A percentile compares a stretch with the other conserved stretches of the same genome.
phyloP scores from a whole-genome alignment of 2,888 invertebrate species.

The Agriopis leucophaearia region DNA sequence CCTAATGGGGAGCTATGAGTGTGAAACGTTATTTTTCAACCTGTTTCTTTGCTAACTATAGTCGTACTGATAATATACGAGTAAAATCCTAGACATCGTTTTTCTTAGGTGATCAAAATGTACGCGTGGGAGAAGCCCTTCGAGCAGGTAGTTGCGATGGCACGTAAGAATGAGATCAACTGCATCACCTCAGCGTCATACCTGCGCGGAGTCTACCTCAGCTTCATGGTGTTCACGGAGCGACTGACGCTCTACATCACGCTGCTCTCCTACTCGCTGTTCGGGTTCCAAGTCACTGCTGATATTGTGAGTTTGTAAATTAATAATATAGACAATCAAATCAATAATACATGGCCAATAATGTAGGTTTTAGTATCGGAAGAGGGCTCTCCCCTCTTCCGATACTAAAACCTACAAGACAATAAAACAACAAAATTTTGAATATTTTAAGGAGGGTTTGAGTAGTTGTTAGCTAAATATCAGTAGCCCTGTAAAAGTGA shows the following conservation, averaged over 20 bases:
- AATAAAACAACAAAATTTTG: too few relatives aligned
- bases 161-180: slow-evolving; percentile 89
- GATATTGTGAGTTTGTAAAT: slow-evolving; percentile 75
- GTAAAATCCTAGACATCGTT: not conserved
- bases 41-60: too few relatives aligned
- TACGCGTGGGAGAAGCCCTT: slow-evolving; percentile 98
- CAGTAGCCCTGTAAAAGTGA: too few relatives aligned
- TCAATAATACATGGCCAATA: slow-evolving; percentile 41
- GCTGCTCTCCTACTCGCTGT: slow-evolving; percentile 91
- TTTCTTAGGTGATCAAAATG: slow-evolving; percentile 95
- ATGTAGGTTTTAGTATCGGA: too few relatives aligned
- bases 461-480: too few relatives aligned
- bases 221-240: slow-evolving; percentile 93
- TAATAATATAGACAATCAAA: too few relatives aligned
- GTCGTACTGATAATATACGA: too few relatives aligned
- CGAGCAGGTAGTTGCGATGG: slow-evolving; percentile 91
- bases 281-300: slow-evolving; percentile 87
- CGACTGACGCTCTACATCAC: slow-evolving; percentile 94
- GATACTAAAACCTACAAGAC: too few relatives aligned
- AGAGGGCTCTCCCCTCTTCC: too few relatives aligned
- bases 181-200: slow-evolving; percentile 88
- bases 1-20: too few relatives aligned
- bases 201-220: slow-evolving; percentile 89
- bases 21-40: too few relatives aligned
- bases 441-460: too few relatives aligned